Conservation (phyloP, 2,888 invertebrate genomes). For the Cancer borealis region DNA sequence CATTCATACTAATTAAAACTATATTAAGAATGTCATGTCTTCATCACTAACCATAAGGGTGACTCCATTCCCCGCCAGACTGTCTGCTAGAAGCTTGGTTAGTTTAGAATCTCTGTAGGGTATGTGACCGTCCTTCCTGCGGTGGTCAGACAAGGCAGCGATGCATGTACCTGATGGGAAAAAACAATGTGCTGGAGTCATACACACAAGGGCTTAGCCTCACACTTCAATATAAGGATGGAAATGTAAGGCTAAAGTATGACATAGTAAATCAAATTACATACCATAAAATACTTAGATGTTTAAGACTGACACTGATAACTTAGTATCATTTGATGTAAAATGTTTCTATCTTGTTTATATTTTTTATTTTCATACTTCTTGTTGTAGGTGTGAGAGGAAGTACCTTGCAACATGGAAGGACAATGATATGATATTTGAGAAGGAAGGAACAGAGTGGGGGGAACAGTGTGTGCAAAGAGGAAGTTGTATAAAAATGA, state of each 20-base stretch:
- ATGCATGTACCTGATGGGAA: slow-evolving; percentile 92
- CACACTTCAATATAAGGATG: not conserved
- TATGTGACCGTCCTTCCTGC: slow-evolving; percentile 80
- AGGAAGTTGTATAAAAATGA: not conserved
- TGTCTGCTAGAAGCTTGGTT: slow-evolving; percentile 95
- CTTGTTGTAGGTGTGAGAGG: not conserved
- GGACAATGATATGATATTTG: not conserved
- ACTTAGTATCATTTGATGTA: not conserved
- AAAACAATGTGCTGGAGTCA: not conserved
- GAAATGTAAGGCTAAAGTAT: not conserved
- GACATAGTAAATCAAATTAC: not conserved
- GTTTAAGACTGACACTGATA: not conserved
- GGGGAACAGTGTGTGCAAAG: not conserved
- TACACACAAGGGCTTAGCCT: not conserved
- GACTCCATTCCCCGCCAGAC: slow-evolving; percentile 95
- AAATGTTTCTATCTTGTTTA: not conserved
- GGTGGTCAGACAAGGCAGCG: slow-evolving; percentile 90
- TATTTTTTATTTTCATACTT: not conserved
- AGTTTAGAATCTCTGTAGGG: slow-evolving; percentile 90
- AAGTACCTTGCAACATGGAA: not conserved
- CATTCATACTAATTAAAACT: not conserved
- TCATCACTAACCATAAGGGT: slow-evolving; percentile 90
- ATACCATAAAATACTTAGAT: not conserved
- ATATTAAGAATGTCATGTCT: not conserved
- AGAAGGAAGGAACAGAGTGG: not conserved